Evolutionary conservation across 2,113 vertebrate species (phyloP), one percentile per base, ranked within the genome.

Genomic region (Dendropsophus ebraccatus): DNA sequence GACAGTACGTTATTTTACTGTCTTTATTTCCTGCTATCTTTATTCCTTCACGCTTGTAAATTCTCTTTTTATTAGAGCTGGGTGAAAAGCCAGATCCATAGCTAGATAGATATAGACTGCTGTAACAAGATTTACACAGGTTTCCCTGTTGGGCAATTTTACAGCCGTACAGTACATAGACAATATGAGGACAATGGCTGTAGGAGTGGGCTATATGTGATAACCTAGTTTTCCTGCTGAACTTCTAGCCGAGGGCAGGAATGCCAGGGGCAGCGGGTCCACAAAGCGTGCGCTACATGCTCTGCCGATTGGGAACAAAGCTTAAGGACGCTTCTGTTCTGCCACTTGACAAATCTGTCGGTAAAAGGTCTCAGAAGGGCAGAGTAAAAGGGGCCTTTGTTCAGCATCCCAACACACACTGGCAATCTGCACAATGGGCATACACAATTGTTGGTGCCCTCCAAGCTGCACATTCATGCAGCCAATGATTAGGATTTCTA

Each of bases 341-440:
- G 62, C 62, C 62, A 67, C 28, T 67, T n/a, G n/a, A 67, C 62
- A 14, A 67, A 67, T 32, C 60, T 1, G 62, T 17, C 28, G 16
- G 19, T 41, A 72, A 21, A 19, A 41, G 62, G 35, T 75, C 73
- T 50, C 41, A 28, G 37, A 75, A 75, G 73, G 73, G 73, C 73
- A 75, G 11, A 25, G 11, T 75, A 16, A 47, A 75, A 49, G 50
- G n/a, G n/a, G 41, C 3, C 73, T 75, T 75, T 75, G 73, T 75
- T 49, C 41, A 25, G 23, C n/a, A n/a, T n/a, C n/a, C n/a, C n/a
- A n/a, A n/a, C n/a, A n/a, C n/a, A n/a, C n/a, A 67, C 28, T 67
- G 62, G 12, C 62, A 67, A 16, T 32, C 25, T 67, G 62, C 25
- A 67, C 28, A 58, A 58, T n/a, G 21, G 10, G 21, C 4, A 58